These are phyloP conservation scores for Ormyrus labotus DNA, from an alignment of 2,888 invertebrate genomes.

Conservation along the genomic window DNA sequence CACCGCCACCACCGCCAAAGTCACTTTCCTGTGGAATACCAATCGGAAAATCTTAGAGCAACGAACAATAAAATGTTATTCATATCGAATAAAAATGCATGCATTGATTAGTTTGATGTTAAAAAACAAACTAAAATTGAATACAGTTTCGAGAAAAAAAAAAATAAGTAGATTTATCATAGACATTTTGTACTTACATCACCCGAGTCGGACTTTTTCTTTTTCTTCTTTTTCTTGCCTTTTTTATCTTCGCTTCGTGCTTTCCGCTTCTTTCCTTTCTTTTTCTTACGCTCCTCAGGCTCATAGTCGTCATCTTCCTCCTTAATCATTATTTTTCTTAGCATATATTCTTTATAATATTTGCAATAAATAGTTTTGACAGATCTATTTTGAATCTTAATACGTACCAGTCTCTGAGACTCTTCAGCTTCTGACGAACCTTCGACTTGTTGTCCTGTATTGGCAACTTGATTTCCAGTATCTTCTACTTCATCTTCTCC, in stretches of 20 bases:
- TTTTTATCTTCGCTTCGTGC: conserved; percentile 93
- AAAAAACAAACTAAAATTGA: too few relatives aligned
- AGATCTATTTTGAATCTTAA: conserved; percentile 25
- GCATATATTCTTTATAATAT: not conserved
- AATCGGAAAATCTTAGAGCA: too few relatives aligned
- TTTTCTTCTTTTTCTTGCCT: conserved; percentile 95
- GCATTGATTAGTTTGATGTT: too few relatives aligned
- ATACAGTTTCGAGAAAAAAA: too few relatives aligned
- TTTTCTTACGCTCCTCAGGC: conserved; percentile 91
- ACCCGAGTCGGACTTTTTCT: conserved; percentile 94
- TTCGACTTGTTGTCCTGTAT: conserved; percentile 79
- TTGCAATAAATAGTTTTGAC: too few relatives aligned
- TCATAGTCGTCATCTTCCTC: conserved; percentile 93
- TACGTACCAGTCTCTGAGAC: conserved; percentile 71
- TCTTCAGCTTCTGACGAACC: conserved; percentile 88
- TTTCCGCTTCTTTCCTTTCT: conserved; percentile 96
- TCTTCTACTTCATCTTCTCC: conserved; percentile 81
- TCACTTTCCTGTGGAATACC: conserved; percentile 83
- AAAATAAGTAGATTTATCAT: not conserved
- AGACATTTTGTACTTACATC: conserved; percentile 78
- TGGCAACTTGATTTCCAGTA: conserved; percentile 76
- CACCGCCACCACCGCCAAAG: conserved; percentile 82
- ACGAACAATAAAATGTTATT: too few relatives aligned
- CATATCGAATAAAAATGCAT: too few relatives aligned
- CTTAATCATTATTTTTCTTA: conserved; percentile 67